Percentiles rank a stretch among this genome's conserved stretches.
Evolutionary conservation across 2,113 vertebrate species (phyloP).

Genomic region (Carassius gibelio): DNA sequence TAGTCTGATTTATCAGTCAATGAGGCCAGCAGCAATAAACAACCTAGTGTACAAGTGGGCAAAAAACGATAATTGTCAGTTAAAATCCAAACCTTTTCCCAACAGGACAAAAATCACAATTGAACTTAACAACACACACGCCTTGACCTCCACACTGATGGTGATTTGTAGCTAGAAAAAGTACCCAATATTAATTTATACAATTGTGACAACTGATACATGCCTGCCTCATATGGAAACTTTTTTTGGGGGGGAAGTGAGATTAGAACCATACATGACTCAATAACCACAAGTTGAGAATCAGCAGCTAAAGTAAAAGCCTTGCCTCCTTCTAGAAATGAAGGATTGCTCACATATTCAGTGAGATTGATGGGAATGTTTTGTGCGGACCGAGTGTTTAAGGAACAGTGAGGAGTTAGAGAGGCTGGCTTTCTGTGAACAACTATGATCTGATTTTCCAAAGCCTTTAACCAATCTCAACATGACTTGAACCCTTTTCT

Average conservation of each 20-base stretch:
- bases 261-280: background rate
- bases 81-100: background rate
- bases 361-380: background rate
- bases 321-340: constrained; percentile 7
- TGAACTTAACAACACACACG: background rate
- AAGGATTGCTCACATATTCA: background rate
- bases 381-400: background rate
- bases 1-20: background rate
- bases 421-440: background rate
- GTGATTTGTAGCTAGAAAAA: background rate
- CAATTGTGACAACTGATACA: too few species aligned
- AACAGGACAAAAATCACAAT: background rate
- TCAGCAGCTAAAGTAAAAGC: background rate
- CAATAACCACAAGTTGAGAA: background rate
- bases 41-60: background rate
- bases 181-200: background rate
- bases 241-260: background rate
- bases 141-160: background rate
- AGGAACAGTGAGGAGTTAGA: background rate
- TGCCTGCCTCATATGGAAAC: background rate
- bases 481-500: background rate
- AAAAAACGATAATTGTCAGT: background rate
- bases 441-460: constrained; percentile 16
- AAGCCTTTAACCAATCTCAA: constrained; percentile 25
- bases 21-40: background rate